Conservation (phyloP, 2,888 invertebrate genomes). For the Pyralis farinalis region DNA sequence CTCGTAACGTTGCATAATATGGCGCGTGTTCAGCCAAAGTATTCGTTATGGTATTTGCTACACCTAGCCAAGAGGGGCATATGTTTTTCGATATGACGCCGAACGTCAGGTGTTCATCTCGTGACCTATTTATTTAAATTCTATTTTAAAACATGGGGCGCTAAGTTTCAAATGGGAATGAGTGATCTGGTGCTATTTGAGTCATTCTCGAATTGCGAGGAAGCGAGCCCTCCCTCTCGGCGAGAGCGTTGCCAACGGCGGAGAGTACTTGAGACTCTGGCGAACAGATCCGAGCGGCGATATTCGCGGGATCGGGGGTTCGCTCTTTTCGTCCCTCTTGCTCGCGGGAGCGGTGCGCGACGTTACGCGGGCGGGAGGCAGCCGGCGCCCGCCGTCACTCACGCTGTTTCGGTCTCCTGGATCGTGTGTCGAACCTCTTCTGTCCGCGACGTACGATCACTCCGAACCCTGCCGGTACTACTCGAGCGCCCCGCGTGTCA, state of each 20-base stretch:
- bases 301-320: slow-evolving; percentile 60
- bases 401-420: slow-evolving; percentile 72
- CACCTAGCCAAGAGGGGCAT: slow-evolving; percentile 78
- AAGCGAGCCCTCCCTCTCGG: slow-evolving; percentile 69
- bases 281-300: slow-evolving; percentile 66
- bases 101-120: slow-evolving; percentile 79
- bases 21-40: slow-evolving; percentile 76
- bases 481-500: slow-evolving; percentile 35
- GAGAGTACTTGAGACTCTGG: slow-evolving; percentile 73
- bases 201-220: slow-evolving; percentile 38
- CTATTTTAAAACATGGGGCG: slow-evolving; percentile 36
- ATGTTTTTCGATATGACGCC: slow-evolving; percentile 77
- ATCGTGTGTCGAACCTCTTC: slow-evolving; percentile 75
- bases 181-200: slow-evolving; percentile 29
- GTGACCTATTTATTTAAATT: slow-evolving; percentile 36
- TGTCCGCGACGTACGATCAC: slow-evolving; percentile 70
- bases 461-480: slow-evolving; percentile 68
- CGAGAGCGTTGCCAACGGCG: slow-evolving; percentile 54
- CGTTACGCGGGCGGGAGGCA: slow-evolving; percentile 70
- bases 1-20: slow-evolving; percentile 76
- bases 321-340: slow-evolving; percentile 74
- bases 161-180: slow-evolving; percentile 42
- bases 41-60: slow-evolving; percentile 80
- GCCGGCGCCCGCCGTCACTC: slow-evolving; percentile 64
- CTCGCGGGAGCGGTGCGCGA: slow-evolving; percentile 48